Evolutionary conservation across 2,113 vertebrate species (phyloP), one percentile per base, ranked within the genome.

Genomic region (Campylomormyrus numenius): DNA sequence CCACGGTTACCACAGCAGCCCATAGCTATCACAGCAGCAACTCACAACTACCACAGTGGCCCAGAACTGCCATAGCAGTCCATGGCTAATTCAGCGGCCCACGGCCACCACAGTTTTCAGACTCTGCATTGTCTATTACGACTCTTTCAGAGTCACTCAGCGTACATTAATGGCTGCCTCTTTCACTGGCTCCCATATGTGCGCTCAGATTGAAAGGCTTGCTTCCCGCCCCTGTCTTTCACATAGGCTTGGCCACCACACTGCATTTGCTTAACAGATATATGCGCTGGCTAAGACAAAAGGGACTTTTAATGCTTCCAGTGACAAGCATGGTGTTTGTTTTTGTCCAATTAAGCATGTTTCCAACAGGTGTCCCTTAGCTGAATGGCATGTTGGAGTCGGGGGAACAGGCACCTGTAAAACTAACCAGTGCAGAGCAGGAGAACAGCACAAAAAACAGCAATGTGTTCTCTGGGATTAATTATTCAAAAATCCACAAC

Each of bases 121-220:
- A 94, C 93, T 94, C 93, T 90, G 94, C 92, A 95, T 97, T 97
- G 95, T 96, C 94, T 94, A 96, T 97, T 97, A 96, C 95, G 92
- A 94, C 94, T 95, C 95, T 95, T 96, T 97, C 94, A 95, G 94
- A 96, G 95, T 95, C 95, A 94, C 94, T 96, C 96, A 95, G 95
- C 95, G 90, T 95, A 95, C 96, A 96, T 96, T 96, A 97, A 97
- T 97, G 96, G 96, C 95, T 95, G 94, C 95, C 95, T 94, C 95
- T 95, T 94, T 95, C 94, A 93, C 90, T 92, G 94, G 94, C 94
- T 93, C 93, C 94, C 90, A 90, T 90, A 96, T 94, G 94, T 92
- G 92, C 91, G 94, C 92, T 94, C 95, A 94, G 96, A 97, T 96
- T 96, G 94, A 96, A 91, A 95, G 94, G 94, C 96, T 95, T 95